Evolutionary conservation across 1,140 invertebrate species (phyloP).

Genomic region (Sitophilus oryzae): DNA sequence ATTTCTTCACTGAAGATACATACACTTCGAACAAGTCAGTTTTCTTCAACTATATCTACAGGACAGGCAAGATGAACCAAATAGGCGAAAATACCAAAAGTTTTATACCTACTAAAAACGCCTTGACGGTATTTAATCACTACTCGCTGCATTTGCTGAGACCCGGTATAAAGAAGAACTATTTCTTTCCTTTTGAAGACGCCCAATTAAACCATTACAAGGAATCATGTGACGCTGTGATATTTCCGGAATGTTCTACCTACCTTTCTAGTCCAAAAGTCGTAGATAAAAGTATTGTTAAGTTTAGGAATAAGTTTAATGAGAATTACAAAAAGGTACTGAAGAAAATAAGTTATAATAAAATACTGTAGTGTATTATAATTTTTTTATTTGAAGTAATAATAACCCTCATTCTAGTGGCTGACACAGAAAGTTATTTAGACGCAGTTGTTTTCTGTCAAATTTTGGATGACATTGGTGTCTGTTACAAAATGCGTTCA

Average conservation of each 20-base stretch:
- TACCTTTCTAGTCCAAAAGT: constrained; percentile 35
- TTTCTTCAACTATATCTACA: constrained; percentile 30
- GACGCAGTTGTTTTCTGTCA: too few species aligned
- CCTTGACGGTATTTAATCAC: constrained; percentile 68
- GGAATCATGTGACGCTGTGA: constrained; percentile 28
- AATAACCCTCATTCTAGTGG: too few species aligned
- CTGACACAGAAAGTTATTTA: too few species aligned
- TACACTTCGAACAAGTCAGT: constrained; percentile 36
- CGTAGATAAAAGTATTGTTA: constrained; percentile 28
- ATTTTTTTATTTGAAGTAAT: too few species aligned
- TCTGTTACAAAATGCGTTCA: too few species aligned
- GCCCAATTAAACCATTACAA: constrained; percentile 59
- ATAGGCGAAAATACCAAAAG: constrained; percentile 65
- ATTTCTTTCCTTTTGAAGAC: constrained; percentile 45
- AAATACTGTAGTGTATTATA: too few species aligned
- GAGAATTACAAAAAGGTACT: constrained; percentile 19
- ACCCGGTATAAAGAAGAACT: constrained; percentile 49
- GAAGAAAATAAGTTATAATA: constrained; percentile 7
- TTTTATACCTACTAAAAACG: constrained; percentile 58
- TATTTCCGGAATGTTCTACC: constrained; percentile 34
- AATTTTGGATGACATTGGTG: too few species aligned
- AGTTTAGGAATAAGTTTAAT: constrained; percentile 28
- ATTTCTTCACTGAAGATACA: constrained; percentile 45
- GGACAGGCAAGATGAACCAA: constrained; percentile 47
- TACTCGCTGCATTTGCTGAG: constrained; percentile 59